Evolutionary conservation across 2,797 vertebrate species (phyloP).

Genomic region (Manis crassicaudata): DNA sequence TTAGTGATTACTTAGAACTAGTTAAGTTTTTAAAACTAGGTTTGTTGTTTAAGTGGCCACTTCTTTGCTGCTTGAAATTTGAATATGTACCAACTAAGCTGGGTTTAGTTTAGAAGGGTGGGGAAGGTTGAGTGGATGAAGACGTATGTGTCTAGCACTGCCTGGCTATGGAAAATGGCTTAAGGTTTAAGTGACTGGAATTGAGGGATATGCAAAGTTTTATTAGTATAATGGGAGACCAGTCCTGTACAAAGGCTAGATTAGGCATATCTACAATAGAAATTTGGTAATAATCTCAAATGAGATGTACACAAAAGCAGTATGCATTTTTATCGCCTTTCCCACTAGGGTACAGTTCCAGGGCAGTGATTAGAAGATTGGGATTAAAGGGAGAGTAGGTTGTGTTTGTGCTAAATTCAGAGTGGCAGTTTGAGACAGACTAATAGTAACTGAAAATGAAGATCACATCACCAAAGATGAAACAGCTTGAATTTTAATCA

Average conservation of each 20-base stretch:
- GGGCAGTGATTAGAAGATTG: not conserved
- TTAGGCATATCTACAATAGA: not conserved
- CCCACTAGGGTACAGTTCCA: not conserved
- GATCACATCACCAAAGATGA: not conserved
- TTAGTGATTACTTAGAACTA: not conserved
- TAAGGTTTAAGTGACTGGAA: not conserved
- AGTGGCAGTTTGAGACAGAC: not conserved
- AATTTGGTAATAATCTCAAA: not conserved
- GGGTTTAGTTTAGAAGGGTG: not conserved
- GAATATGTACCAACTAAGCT: not conserved
- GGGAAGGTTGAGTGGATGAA: not conserved
- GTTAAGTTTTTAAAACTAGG: conserved; percentile 1
- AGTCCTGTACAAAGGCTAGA: not conserved
- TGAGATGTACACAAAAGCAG: not conserved
- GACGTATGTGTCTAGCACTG: not conserved
- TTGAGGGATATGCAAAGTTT: not conserved
- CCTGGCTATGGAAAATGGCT: not conserved
- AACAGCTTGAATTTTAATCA: not conserved
- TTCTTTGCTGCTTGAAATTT: not conserved
- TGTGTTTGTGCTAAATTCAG: not conserved
- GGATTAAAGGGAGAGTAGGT: not conserved
- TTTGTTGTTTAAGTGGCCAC: not conserved
- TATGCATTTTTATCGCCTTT: not conserved
- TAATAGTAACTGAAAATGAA: not conserved
- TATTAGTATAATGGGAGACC: not conserved